Base-by-base conservation (phyloP, 1,140 invertebrate species). In the Aphelinus certus region DNA sequence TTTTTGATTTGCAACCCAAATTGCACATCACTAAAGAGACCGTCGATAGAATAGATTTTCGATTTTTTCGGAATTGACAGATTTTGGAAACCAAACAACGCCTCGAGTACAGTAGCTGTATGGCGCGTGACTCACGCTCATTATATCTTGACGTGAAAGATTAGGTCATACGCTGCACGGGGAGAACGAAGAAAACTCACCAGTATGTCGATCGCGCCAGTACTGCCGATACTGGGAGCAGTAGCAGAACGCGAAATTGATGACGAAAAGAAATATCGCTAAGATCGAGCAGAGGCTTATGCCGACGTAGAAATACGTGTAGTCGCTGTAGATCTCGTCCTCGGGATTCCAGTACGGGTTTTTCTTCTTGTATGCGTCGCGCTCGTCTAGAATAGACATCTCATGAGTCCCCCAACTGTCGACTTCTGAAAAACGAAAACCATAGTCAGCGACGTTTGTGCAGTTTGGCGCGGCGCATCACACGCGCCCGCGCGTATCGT, bases 181-280 rank as follows among this genome's bases (percentile, higher is more conserved):
- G 42, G 51, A 42, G 42, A 53, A 5, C 9, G 48, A 53, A 43
- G 55, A n/a, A 75, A 75, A 79, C 75, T 88, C 85, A 92, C 94
- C 94, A 77, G 95, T 95, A 81, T 95, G 92, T 79, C 91, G 90
- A 83, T 95, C 93, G 67, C 92, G 89, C 95, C 95, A 96, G 79
- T 96, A 96, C 53, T 91, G 85, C 57, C 90, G 91, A 82, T 95
- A 91, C 77, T 91, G 91, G 2, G 94, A 95, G 82, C 94, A 95
- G 83, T 93, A 95, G 80, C 92, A 93, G 71, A 94, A 91, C 60
- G 93, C 89, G 64, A 95, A 87, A 81, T 96, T 96, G 49, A 96
- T 80, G 71, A 94, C 89, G 66, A 95, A 89, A 55, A 96, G 87
- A 43, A 91, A 84, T 10, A 90, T 89, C 53, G 91, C 90, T 76